Evolutionary conservation across 2,888 invertebrate species (phyloP), one percentile per base, ranked within the genome.

Genomic region (Caenorhabditis macrosperma): DNA sequence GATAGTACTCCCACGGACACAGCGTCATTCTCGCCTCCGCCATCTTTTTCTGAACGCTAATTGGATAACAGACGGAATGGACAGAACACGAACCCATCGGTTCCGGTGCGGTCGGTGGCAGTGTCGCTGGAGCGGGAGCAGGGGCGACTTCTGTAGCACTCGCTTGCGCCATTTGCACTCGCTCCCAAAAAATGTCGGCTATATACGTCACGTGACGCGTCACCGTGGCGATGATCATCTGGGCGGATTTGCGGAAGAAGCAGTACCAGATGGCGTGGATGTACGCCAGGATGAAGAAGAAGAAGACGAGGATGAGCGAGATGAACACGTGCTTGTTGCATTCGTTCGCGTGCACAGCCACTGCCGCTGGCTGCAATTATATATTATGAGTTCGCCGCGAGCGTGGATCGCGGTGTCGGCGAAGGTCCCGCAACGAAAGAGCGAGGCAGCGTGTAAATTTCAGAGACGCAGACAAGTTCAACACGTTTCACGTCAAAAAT

Each of bases 291-390:
- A 86, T 60, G 48, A 85, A 54, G 82, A 85, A 85, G 82, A 85
- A 83, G 61, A 85, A 55, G 76, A 83, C 80, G 57, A 86, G 82
- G 68, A 85, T 78, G 12, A 85, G 75, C 6, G 83, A 83, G 78
- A 85, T 67, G 69, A 78, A 72, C 41, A 86, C 87, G 77, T 86
- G 86, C 46, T 84, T 68, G 71, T 86, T 85, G 78, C 86, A 86
- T 38, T 86, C 85, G 67, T 86, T 87, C 15, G 87, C 85, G 66
- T 83, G 83, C 6, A 86, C 84, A 2, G 83, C 86, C 20, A 85
- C 78, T 6, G 87, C 84, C 15, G 85, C 85, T 48, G 86, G 86
- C 86, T 86, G 81, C n/a, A n/a, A n/a, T n/a, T n/a, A n/a, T n/a
- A n/a, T n/a, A n/a, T n/a, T n/a, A n/a, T n/a, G n/a, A n/a, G n/a